Evolutionary conservation across 2,113 vertebrate species (phyloP).

Genomic region (Hipposideros armiger): DNA sequence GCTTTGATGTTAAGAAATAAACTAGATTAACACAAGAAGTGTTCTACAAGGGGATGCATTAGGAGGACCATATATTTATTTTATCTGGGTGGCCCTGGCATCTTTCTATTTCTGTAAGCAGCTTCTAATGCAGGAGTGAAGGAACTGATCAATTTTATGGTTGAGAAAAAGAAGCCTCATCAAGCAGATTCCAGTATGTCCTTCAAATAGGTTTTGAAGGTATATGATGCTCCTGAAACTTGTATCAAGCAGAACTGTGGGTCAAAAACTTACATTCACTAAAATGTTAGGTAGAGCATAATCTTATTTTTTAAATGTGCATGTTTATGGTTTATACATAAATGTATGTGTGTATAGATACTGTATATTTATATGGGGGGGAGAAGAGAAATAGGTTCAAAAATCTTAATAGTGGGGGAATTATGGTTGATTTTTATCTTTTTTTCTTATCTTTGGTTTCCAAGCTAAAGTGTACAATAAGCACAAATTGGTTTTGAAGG

Average conservation of each 20-base stretch:
- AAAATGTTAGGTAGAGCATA: background rate
- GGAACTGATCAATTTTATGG: background rate
- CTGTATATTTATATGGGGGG: background rate
- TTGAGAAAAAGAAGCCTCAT: conserved; percentile 45
- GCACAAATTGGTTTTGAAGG: background rate
- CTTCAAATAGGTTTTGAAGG: conserved; percentile 31
- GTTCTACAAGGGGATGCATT: background rate
- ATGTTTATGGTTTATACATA: background rate
- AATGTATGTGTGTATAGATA: background rate
- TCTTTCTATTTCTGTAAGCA: conserved; percentile 41
- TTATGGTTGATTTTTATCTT: background rate
- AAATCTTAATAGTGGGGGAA: background rate
- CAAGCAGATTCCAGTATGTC: background rate
- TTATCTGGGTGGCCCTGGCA: background rate
- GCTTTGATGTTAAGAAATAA: background rate
- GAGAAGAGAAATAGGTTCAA: background rate
- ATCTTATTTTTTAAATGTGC: background rate
- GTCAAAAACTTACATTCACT: background rate
- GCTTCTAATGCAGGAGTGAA: conserved; percentile 3
- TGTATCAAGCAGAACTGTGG: background rate
- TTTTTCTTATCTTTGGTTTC: conserved; percentile 42
- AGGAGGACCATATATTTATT: conserved; percentile 26
- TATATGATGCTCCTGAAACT: background rate
- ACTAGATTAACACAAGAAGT: conserved; percentile 33
- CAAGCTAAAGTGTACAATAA: conserved; percentile 26